A percentile compares a stretch with the other conserved stretches of the same genome.
These are phyloP conservation scores for Mya arenaria DNA, from an alignment of 1,140 invertebrate species.

Conservation along the genomic window DNA sequence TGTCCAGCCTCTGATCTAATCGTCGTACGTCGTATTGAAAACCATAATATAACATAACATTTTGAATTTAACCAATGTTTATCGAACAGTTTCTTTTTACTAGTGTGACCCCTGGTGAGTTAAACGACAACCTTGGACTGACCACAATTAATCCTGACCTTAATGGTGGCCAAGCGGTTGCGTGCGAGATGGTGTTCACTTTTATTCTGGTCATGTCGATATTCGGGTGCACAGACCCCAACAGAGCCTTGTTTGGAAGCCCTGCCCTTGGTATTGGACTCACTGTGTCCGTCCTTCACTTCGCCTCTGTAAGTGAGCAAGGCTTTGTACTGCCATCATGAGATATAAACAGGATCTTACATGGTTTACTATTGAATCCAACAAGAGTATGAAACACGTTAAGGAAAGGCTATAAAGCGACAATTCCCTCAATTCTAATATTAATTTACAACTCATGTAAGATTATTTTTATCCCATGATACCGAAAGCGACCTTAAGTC, in stretches of 20 bases:
- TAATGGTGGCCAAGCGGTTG: constrained; percentile 86
- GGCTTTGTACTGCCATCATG: background rate
- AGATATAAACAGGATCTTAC: background rate
- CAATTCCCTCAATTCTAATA: too few species aligned
- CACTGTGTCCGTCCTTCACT: constrained; percentile 64
- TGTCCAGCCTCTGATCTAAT: too few species aligned
- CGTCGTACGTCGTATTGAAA: too few species aligned
- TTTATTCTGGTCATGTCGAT: constrained; percentile 94
- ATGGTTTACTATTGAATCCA: background rate
- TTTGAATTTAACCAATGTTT: too few species aligned
- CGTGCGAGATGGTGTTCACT: constrained; percentile 92
- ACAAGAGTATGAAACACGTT: too few species aligned
- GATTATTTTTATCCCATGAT: too few species aligned
- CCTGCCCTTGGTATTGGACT: constrained; percentile 92
- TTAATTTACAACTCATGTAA: too few species aligned
- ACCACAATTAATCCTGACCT: constrained; percentile 56
- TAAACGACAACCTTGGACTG: constrained; percentile 60
- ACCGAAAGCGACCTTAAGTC: too few species aligned
- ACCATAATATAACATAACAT: too few species aligned
- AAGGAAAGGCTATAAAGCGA: too few species aligned
- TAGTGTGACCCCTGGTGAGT: constrained; percentile 66
- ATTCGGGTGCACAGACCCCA: constrained; percentile 90
- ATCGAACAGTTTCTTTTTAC: too few species aligned
- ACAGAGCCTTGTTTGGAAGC: constrained; percentile 90
- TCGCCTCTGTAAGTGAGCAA: constrained; percentile 64